These are phyloP conservation scores for Lysandra bellargus DNA, from an alignment of 2,888 invertebrate genomes.

Conservation along the genomic window DNA sequence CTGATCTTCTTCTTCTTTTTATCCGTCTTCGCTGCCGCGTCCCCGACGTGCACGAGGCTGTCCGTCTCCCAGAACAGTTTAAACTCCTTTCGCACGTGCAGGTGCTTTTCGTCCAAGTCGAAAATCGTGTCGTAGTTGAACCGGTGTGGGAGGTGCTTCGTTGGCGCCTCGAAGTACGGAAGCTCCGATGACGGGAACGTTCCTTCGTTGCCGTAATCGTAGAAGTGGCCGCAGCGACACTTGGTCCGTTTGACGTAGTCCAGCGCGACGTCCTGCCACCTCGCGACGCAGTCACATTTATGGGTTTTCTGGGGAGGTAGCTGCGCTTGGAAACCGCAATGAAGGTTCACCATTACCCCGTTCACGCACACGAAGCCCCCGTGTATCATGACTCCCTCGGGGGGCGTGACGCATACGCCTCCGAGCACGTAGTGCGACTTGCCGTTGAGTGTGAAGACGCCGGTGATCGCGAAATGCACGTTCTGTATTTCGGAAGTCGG, in stretches of 20 bases:
- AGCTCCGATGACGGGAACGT: constrained; percentile 57
- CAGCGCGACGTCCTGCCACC: constrained; percentile 58
- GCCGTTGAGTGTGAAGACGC: constrained; percentile 55
- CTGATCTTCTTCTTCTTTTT: constrained; percentile 49
- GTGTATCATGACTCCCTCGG: constrained; percentile 63
- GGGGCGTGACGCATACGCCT: constrained; percentile 54
- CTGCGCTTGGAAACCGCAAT: constrained; percentile 57
- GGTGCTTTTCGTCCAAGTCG: constrained; percentile 55
- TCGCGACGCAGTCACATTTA: constrained; percentile 62
- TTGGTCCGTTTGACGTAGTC: constrained; percentile 57
- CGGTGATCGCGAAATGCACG: constrained; percentile 60
- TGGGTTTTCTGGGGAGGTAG: constrained; percentile 51
- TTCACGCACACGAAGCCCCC: constrained; percentile 55
- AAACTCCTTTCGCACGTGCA: constrained; percentile 60
- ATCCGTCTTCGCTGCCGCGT: constrained; percentile 47
- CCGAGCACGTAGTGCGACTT: constrained; percentile 58
- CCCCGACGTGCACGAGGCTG: constrained; percentile 54
- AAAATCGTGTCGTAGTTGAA: constrained; percentile 68
- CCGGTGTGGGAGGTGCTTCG: constrained; percentile 48
- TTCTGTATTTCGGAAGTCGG: constrained; percentile 59
- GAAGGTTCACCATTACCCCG: constrained; percentile 55
- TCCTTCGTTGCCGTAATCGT: constrained; percentile 63
- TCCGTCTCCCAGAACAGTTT: constrained; percentile 67
- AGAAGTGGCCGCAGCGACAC: constrained; percentile 64
- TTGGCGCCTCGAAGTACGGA: constrained; percentile 62